These are phyloP conservation scores for Tenualosa ilisha DNA, from an alignment of 2,797 vertebrate genomes.

Conservation along the genomic window DNA sequence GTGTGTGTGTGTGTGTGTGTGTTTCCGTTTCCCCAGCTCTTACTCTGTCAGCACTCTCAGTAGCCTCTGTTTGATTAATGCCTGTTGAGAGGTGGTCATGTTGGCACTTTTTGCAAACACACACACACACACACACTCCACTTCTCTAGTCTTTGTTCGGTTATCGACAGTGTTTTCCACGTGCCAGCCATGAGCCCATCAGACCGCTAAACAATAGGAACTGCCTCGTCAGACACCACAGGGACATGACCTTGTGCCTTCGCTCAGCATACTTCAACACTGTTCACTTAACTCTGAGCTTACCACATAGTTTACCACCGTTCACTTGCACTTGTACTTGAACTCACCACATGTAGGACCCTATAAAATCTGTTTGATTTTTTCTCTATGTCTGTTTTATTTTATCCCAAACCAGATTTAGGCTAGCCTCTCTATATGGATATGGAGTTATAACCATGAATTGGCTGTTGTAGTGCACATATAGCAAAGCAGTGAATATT, in stretches of 20 bases:
- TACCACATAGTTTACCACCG: not conserved
- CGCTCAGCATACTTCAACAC: not conserved
- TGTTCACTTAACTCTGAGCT: not conserved
- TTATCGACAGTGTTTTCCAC: not conserved
- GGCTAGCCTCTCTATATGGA: too few species aligned
- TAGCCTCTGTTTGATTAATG: slow-evolving; percentile 13
- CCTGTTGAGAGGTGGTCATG: slow-evolving; percentile 10
- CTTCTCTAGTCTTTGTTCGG: not conserved
- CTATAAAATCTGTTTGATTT: too few species aligned
- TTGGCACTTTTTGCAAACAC: not conserved
- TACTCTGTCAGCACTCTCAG: not conserved
- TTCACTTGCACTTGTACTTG: not conserved
- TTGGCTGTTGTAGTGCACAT: too few species aligned
- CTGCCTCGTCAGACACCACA: not conserved
- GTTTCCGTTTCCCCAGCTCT: not conserved
- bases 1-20: not conserved
- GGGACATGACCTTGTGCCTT: not conserved
- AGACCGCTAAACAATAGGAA: not conserved
- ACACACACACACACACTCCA: not conserved
- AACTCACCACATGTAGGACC: too few species aligned
- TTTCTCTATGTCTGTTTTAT: too few species aligned
- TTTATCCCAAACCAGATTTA: too few species aligned
- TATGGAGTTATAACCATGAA: too few species aligned
- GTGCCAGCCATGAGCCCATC: not conserved
- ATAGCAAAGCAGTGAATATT: too few species aligned